Evolutionary conservation across 2,113 vertebrate species (phyloP).

Genomic region (Motacilla alba): DNA sequence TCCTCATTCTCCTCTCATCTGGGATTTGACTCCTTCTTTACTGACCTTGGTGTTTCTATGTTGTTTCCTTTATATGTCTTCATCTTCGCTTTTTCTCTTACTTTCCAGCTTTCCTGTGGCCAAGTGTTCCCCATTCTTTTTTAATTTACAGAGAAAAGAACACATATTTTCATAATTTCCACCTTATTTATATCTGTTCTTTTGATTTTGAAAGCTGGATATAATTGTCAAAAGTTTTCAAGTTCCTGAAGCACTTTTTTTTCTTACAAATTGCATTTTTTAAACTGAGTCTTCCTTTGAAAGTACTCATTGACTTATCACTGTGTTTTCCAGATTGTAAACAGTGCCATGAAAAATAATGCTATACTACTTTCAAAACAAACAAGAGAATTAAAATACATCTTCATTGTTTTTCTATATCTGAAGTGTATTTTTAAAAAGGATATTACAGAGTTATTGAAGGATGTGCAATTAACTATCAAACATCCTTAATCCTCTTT

Average conservation of each 20-base stretch:
- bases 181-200: background rate
- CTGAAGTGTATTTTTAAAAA: background rate
- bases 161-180: background rate
- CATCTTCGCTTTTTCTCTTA: too few species aligned
- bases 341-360: background rate
- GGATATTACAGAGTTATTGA: slow-evolving; percentile 14
- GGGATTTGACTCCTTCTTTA: too few species aligned
- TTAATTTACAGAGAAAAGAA: background rate
- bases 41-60: too few species aligned
- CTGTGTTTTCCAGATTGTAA: background rate
- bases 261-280: background rate
- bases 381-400: background rate
- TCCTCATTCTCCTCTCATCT: too few species aligned
- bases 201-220: background rate
- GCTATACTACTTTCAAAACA: background rate
- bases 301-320: background rate
- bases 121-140: background rate
- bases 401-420: background rate
- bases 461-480: background rate
- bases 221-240: background rate
- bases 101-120: background rate
- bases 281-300: background rate
- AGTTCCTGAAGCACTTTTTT: background rate
- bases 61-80: too few species aligned
- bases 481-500: slow-evolving; percentile 23